Evolutionary conservation across 2,113 vertebrate species (phyloP), one percentile per base, ranked within the genome.

Genomic region (Brachyhypopomus gauderio): DNA sequence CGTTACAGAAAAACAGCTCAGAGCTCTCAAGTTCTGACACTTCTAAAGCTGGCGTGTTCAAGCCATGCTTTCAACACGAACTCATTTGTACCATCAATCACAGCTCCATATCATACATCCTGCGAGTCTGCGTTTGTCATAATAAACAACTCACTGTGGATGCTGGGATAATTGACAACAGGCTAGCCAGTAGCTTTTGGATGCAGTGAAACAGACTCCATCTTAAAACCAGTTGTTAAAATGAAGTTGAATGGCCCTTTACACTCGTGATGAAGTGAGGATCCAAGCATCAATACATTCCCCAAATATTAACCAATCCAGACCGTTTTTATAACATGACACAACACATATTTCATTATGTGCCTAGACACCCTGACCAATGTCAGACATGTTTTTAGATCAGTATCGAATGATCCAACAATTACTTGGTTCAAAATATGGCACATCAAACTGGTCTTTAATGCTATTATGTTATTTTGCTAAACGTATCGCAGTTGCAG

Each of bases 11-110:
- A 36, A 58, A 70, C 3, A 41, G 34, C 2, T 25, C 27, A 64
- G 58, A 62, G 75, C 55, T 79, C 56, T 76, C 9, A 71, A 79
- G 56, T 76, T 85, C 23, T 25, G 58, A 76, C 30, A 75, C 62
- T 52, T 78, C n/a, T 64, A 34, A 58, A 64, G 30, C 25, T 56
- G 52, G 41, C 30, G 56, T 27, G 19, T 77, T 11, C 0, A 4
- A 63, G 19, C 3, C 25, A 58, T 48, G 45, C 45, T 30, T 78
- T 25, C 16, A 22, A 62, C 75, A 55, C 8, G 56, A 81, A 77
- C 38, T 27, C 7, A 66, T 12, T 4, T n/a, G 20, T 69, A 60
- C 52, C 79, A 74, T 56, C 69, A 25, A 2, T 64, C 63, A 81
- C 22, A 70, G 23, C 56, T 79, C 23, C 34, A 71, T 22, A 59